Evolutionary conservation across 2,797 vertebrate species (phyloP).

Genomic region (Ciconia nigra): DNA sequence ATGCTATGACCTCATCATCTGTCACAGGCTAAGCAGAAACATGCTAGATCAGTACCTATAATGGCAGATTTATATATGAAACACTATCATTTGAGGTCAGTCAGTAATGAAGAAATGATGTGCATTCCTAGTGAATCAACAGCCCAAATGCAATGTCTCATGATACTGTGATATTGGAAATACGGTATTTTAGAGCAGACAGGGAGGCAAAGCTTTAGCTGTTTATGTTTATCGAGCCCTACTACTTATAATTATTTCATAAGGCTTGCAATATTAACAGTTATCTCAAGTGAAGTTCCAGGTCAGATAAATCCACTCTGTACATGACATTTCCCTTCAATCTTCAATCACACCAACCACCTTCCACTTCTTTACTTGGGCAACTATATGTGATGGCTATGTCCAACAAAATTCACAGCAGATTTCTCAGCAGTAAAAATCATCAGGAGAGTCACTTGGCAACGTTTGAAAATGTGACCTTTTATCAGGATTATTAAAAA

Average conservation of each 20-base stretch:
- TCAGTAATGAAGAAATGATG: neutral
- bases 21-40: neutral
- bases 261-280: neutral
- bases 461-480: neutral
- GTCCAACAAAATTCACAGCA: neutral
- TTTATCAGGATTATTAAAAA: neutral
- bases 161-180: neutral
- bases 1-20: neutral
- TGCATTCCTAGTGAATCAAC: neutral
- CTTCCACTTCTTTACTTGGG: neutral
- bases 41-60: neutral
- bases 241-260: neutral
- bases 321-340: neutral
- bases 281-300: neutral
- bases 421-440: neutral
- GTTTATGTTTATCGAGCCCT: fast-evolving
- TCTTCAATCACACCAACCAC: neutral
- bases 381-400: neutral
- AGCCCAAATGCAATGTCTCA: neutral
- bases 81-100: neutral
- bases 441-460: neutral
- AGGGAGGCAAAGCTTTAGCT: neutral
- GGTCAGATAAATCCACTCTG: neutral
- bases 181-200: neutral
- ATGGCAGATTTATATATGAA: neutral